Percentiles rank a stretch among this genome's conserved stretches.
phyloP scores from a whole-genome alignment of 1,140 invertebrate genomes.

The Drosophila ironensis region DNA sequence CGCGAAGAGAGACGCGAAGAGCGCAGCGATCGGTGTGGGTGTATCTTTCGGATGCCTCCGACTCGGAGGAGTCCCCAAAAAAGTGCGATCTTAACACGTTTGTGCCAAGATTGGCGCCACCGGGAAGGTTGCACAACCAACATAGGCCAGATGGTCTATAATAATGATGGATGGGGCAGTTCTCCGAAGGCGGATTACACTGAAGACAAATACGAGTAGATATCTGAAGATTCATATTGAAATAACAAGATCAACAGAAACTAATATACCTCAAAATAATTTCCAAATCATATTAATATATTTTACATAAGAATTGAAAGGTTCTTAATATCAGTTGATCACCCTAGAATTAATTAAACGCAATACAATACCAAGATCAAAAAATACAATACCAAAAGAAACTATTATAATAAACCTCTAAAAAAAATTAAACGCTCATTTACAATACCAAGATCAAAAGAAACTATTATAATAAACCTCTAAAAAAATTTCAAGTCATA shows the following conservation, averaged over 20 bases:
- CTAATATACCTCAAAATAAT: no score
- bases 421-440: no score
- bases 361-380: no score
- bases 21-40: neutral
- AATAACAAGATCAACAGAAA: neutral
- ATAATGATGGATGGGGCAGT: slow-evolving; percentile 18
- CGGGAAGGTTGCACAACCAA: slow-evolving; percentile 23
- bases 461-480: no score
- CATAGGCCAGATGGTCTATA: slow-evolving; percentile 12
- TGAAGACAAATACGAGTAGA: neutral
- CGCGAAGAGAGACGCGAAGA: neutral
- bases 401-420: no score
- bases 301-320: no score
- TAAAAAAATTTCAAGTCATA: no score
- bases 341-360: no score
- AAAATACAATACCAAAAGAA: no score
- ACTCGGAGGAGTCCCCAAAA: slow-evolving; percentile 14
- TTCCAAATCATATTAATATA: no score
- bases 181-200: neutral
- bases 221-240: neutral
- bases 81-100: slow-evolving; percentile 26
- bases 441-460: no score
- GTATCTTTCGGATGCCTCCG: slow-evolving; percentile 13
- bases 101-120: slow-evolving; percentile 32
- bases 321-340: no score